phyloP scores from a whole-genome alignment of 2,888 invertebrate genomes.

The Volucella zonaria region DNA sequence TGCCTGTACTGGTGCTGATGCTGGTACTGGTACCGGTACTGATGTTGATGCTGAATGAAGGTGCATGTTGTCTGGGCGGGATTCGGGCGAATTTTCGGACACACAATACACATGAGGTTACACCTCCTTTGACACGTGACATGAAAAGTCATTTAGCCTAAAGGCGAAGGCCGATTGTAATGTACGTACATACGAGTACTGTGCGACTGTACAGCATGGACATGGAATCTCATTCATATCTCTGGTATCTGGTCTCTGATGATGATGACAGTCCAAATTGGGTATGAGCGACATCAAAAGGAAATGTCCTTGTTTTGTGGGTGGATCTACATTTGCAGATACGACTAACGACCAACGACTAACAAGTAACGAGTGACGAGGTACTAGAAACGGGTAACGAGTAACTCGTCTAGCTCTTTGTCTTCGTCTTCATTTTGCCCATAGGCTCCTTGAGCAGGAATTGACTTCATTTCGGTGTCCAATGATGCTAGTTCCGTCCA shows the following conservation, averaged over 20 bases:
- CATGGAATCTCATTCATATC: slow-evolving; percentile 62
- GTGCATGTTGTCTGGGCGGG: slow-evolving; percentile 76
- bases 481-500: slow-evolving; percentile 31
- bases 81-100: slow-evolving; percentile 73
- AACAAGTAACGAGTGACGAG: too few relatives aligned
- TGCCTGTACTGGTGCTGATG: too few relatives aligned
- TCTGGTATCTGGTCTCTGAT: slow-evolving; percentile 50
- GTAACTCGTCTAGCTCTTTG: slow-evolving; percentile 26
- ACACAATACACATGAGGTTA: slow-evolving; percentile 75
- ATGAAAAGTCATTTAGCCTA: slow-evolving; percentile 76
- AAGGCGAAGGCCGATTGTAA: slow-evolving; percentile 70
- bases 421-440: slow-evolving; percentile 31
- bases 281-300: slow-evolving; percentile 58
- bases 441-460: slow-evolving; percentile 25
- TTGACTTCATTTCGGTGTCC: slow-evolving; percentile 63
- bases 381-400: background rate
- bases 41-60: slow-evolving; percentile 51
- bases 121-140: slow-evolving; percentile 77
- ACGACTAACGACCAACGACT: background rate
- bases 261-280: slow-evolving; percentile 58
- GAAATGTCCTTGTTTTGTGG: slow-evolving; percentile 70
- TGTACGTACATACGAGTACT: slow-evolving; percentile 1
- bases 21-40: too few relatives aligned
- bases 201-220: slow-evolving; percentile 23
- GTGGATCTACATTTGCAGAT: slow-evolving; percentile 71